phyloP scores from a whole-genome alignment of 2,113 vertebrate species.

The Gymnarchus niloticus region DNA sequence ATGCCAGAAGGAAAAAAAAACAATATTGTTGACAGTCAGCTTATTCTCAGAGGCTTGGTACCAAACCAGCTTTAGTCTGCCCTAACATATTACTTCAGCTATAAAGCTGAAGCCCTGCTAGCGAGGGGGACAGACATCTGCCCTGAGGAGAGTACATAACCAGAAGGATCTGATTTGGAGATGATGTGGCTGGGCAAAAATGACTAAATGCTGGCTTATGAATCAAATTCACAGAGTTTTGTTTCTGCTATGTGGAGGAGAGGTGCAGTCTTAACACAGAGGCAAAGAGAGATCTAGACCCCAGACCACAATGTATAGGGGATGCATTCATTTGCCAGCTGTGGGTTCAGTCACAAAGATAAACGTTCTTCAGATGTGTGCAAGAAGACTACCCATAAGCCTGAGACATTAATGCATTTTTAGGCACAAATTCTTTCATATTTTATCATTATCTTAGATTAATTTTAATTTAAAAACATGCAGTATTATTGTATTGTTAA shows the following conservation, averaged over 20 bases:
- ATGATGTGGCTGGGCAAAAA: constrained; percentile 46
- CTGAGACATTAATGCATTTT: background rate
- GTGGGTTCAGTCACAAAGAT: background rate
- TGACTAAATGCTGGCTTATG: constrained; percentile 45
- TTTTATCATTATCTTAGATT: background rate
- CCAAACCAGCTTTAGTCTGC: constrained; percentile 48
- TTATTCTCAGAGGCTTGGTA: constrained; percentile 55
- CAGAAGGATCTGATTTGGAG: constrained; percentile 34
- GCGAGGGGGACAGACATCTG: constrained; percentile 47
- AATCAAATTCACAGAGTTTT: background rate
- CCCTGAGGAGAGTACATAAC: constrained; percentile 37
- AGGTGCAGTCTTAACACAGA: background rate
- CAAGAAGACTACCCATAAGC: background rate
- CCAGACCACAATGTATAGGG: constrained; percentile 16
- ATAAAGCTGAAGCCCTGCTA: constrained; percentile 49
- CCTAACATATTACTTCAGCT: constrained; percentile 57
- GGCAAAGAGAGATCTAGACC: constrained; percentile 3
- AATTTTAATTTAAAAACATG: background rate
- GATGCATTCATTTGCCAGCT: background rate
- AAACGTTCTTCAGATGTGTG: background rate
- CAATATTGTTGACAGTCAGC: constrained; percentile 57
- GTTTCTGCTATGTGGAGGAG: background rate
- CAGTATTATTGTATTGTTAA: background rate
- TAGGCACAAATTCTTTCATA: background rate
- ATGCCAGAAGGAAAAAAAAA: constrained; percentile 55